Evolutionary conservation across 2,888 invertebrate genomes (phyloP), one percentile per base, ranked within the genome.

Genomic region (Drosophila niveifrons): DNA sequence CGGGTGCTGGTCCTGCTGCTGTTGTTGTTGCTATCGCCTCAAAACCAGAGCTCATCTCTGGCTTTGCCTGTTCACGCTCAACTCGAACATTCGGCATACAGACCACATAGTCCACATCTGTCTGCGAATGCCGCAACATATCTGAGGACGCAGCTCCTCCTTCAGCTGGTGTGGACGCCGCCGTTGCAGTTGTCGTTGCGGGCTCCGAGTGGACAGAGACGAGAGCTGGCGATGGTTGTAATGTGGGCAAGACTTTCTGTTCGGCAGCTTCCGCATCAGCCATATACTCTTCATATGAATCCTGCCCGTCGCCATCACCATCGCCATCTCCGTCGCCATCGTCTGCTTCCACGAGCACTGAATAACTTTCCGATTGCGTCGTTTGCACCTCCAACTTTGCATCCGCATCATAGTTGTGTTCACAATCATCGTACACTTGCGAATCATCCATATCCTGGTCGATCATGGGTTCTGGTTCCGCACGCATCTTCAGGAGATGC

Each of bases 321-420:
- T 55, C 55, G n/a, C 23, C 55, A 28, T 55, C 55, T 15, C 58
- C 58, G 3, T 58, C 63, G 0, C 44, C 64, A 18, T 86, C 85
- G 36, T 87, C 82, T 6, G 88, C 85, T 46, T 86, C 85, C 0
- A 87, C 85, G 1, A 86, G 61, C 43, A 86, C 85, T 2, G 85
- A 86, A 50, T 87, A 86, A 2, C 79, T 77, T 57, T 86, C 85
- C 1, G 85, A 87, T 13, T 83, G 80, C 13, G 86, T 57, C 0
- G 86, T 85, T 17, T 84, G 85, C 17, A 68, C 71, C 15, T 80
- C 84, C 28, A 85, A 31, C 50, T 87, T 85, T 6, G 75, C 51
- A 9, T 87, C 76, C 0, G 75, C 47, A 3, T 87, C 76, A 8
- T 77, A 88, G 36, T 80, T 73, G 51, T 82, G 80, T 15, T 89